Evolutionary conservation across 2,113 vertebrate genomes (phyloP), one percentile per base, ranked within the genome.

Genomic region (Peucedramus taeniatus): DNA sequence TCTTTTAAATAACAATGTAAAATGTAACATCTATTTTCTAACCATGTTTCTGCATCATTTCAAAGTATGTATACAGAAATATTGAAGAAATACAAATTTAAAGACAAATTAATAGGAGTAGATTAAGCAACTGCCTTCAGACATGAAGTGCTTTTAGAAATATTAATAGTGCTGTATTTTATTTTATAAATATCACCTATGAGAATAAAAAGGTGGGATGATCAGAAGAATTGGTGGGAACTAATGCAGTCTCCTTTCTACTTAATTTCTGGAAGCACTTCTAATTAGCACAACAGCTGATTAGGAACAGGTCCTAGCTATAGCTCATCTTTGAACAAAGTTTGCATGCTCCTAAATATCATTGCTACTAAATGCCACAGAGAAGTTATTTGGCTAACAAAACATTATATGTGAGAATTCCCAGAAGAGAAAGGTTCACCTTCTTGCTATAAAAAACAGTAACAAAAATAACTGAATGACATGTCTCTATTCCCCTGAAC

Each of bases 81-180:
- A 90, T 12, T 54, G 59, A 22, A 94, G 49, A 60, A 95, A 60
- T 49, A 83, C 4, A 23, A 88, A 82, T 80, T 83, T 92, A 90
- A 96, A 94, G 86, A 88, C 49, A 96, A 97, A 95, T 79, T 83
- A 86, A 89, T n/a, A 80, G 31, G 33, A 96, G 44, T 57, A 95
- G 88, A 94, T 85, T 78, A 70, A 96, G 17, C 26, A 78, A 83
- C 30, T 80, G 47, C 20, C 17, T 90, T 66, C 17, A 91, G 78
- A 93, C 47, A 81, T 39, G 13, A 83, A 64, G 33, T n/a, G 79
- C 49, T 94, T 94, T 79, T 61, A 86, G 22, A 91, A 91, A 66
- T n/a, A 84, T 53, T 70, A 82, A 91, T 31, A 86, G 24, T n/a
- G 33, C 28, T 61, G 27, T 50, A 35, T 78, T 88, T 94, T 93